Evolutionary conservation across 2,888 invertebrate species (phyloP).

Genomic region (Pemphredon lugubris): DNA sequence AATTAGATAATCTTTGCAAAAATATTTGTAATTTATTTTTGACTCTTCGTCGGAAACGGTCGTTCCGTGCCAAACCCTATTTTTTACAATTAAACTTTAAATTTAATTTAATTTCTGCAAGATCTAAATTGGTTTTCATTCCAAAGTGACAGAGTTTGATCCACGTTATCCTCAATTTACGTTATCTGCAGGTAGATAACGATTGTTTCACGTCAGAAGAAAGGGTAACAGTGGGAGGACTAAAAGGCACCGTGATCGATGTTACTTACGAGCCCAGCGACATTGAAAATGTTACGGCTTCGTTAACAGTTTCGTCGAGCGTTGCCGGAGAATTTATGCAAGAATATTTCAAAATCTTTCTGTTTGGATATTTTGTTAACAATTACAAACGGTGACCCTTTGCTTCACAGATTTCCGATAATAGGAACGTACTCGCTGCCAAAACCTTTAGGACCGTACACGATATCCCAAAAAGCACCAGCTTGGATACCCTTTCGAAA

Average conservation of each 20-base stretch:
- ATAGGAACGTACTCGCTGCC: conserved; percentile 62
- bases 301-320: conserved; percentile 60
- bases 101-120: no score
- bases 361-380: not conserved
- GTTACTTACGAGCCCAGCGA: conserved; percentile 68
- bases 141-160: no score
- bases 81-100: no score
- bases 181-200: conserved; percentile 57
- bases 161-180: no score
- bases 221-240: conserved; percentile 45
- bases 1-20: no score
- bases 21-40: no score
- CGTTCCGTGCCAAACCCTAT: no score
- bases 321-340: conserved; percentile 69
- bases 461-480: conserved; percentile 35
- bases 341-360: conserved; percentile 7
- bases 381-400: not conserved
- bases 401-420: conserved; percentile 65
- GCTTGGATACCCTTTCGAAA: conserved; percentile 67
- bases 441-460: conserved; percentile 71
- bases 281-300: conserved; percentile 56
- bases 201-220: conserved; percentile 57
- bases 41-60: no score
- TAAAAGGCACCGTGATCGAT: conserved; percentile 45
- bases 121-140: no score